Base-by-base conservation (phyloP, 2,113 vertebrate species). In the Microtus richardsoni region DNA sequence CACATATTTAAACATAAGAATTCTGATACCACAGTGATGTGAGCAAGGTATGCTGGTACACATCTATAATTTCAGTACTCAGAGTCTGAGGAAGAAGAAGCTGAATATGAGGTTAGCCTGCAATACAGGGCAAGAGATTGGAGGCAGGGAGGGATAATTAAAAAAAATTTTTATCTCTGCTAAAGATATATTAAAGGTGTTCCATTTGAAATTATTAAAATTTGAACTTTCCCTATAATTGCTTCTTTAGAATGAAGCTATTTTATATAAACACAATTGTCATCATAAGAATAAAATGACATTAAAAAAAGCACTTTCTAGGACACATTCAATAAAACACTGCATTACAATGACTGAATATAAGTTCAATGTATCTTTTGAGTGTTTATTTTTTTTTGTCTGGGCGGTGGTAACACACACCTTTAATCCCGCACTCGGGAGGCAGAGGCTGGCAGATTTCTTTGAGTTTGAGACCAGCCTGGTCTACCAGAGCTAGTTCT, bases 221-320 rank as follows among this genome's bases (percentile, higher is more conserved):
- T 44, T 36, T 91, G 17, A 33, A 21, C 90, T 60, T 74, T 5
- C 36, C 11, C 41, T 91, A 80, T 30, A 58, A 47, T 85, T 73
- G 78, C 91, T 91, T 26, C 52, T 93, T 54, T 58, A 39, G 22
- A 93, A 91, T 68, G 58, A 95, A 95, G 13, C 75, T 85, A 87
- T 52, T 68, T 68, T 70, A 87, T 36, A 52, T 52, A 52, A 52
- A 70, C 66, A 91, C 24, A 24, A 77, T 47, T 85, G 16, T 12
- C 17, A 89, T 70, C 93, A 68, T n/a, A 75, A 30, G 7, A 80
- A 68, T 74, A 85, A 85, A 85, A 44, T 84, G 58, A 94, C 14
- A 93, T 47, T 17, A 93, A 49, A 5, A 49, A 5, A 93, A 91
- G 36, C 52, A 36, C 78, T 93, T 91, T 89, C 78, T 52, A 80